Evolutionary conservation across 1,140 invertebrate species (phyloP).

Genomic region (Drosophila equinoxialis): DNA sequence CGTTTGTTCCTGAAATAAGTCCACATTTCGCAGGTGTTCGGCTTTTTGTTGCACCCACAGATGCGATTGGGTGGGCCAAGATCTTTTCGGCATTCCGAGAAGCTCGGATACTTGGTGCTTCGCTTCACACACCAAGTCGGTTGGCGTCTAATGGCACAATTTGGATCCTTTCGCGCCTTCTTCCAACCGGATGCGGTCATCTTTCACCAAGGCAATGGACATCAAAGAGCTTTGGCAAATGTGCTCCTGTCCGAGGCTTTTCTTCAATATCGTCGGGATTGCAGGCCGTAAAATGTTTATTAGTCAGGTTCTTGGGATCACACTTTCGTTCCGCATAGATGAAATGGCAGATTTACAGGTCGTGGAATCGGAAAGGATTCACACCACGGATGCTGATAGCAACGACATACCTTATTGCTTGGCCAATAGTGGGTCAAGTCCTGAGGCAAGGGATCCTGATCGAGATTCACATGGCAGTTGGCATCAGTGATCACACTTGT

Average conservation of each 20-base stretch:
- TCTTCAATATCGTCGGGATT: not conserved
- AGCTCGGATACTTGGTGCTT: constrained; percentile 36
- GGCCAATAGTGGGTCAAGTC: constrained; percentile 36
- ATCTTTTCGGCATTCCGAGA: constrained; percentile 42
- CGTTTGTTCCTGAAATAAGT: constrained; percentile 24
- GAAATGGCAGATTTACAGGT: not conserved
- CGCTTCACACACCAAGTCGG: constrained; percentile 44
- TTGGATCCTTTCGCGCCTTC: not conserved
- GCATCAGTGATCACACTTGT: not conserved
- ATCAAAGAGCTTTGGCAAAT: constrained; percentile 12
- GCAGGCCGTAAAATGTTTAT: not conserved
- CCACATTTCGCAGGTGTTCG: constrained; percentile 33
- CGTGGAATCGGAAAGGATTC: constrained; percentile 12
- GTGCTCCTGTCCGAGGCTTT: not conserved
- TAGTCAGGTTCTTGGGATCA: not conserved
- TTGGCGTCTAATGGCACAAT: not conserved
- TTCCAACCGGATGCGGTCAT: constrained; percentile 7
- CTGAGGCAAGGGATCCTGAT: constrained; percentile 18
- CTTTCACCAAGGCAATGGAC: constrained; percentile 36
- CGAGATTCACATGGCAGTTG: not conserved
- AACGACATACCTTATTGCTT: constrained; percentile 25
- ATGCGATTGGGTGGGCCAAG: constrained; percentile 11
- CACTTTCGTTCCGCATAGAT: constrained; percentile 15
- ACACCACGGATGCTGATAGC: constrained; percentile 46
- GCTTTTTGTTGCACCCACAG: constrained; percentile 39